phyloP scores from a whole-genome alignment of 2,888 invertebrate genomes.

The Caenorhabditis doughertyi region DNA sequence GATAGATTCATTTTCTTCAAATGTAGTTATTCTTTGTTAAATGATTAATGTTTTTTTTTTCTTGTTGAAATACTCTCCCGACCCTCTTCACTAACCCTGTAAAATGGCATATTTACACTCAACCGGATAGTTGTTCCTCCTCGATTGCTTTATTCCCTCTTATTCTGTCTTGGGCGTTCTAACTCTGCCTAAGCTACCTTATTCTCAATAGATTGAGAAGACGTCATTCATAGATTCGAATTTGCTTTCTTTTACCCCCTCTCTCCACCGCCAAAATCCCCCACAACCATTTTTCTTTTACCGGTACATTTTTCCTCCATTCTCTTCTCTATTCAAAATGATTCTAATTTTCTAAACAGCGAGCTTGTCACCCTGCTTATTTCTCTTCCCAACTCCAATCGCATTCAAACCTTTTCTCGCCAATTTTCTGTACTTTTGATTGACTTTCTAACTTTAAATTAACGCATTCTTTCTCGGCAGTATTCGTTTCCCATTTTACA shows the following conservation, averaged over 20 bases:
- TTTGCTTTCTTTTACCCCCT: not conserved
- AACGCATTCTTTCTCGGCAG: not conserved
- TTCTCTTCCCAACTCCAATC: not conserved
- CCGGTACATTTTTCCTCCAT: constrained; percentile 18
- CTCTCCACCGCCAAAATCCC: not conserved
- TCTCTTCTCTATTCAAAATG: not conserved
- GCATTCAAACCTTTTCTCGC: not conserved
- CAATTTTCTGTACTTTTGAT: not conserved
- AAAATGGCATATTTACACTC: not conserved
- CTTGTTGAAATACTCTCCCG: not conserved
- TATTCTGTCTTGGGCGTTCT: not conserved
- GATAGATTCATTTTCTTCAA: not conserved
- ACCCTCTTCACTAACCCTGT: not conserved
- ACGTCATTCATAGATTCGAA: constrained; percentile 11
- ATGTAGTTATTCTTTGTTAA: constrained; percentile 4
- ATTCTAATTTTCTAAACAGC: not conserved
- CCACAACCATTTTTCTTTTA: constrained; percentile 17
- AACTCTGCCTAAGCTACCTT: constrained; percentile 7
- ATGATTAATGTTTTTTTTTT: not conserved
- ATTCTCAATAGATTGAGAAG: constrained; percentile 42
- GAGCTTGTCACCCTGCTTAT: constrained; percentile 8
- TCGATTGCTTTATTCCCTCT: not conserved
- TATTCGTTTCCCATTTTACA: not conserved
- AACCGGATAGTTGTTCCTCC: constrained; percentile 11
- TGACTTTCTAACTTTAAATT: not conserved